Conservation (phyloP, 1,140 invertebrate species). For the Araneus ventricosus region DNA sequence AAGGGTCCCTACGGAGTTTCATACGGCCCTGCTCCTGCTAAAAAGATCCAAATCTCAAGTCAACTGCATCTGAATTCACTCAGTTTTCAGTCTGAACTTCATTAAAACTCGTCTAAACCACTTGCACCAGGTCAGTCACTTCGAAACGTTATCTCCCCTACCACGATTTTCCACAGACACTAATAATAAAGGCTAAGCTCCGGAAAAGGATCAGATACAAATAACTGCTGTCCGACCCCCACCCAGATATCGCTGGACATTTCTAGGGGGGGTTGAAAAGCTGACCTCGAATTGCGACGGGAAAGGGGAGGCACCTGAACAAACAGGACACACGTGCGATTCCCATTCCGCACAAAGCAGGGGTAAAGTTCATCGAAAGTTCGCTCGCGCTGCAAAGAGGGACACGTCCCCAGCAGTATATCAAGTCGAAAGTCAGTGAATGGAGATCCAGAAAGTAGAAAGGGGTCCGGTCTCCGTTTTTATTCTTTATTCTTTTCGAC, state of each 20-base stretch:
- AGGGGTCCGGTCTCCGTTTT: not conserved
- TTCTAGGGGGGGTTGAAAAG: not conserved
- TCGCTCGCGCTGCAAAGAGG: not conserved
- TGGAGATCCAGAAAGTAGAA: not conserved
- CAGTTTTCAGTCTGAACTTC: no score
- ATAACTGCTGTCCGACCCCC: not conserved
- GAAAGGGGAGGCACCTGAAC: slow-evolving; percentile 54
- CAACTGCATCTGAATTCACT: no score
- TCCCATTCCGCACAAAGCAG: slow-evolving; percentile 15
- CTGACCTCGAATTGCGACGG: slow-evolving; percentile 34
- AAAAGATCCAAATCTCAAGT: no score
- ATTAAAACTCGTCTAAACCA: no score
- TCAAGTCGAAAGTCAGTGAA: not conserved
- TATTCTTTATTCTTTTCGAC: not conserved
- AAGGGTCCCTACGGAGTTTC: no score
- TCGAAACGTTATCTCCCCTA: not conserved
- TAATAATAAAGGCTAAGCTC: not conserved
- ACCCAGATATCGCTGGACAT: not conserved
- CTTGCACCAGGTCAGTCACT: not conserved
- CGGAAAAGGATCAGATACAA: not conserved
- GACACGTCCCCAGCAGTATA: slow-evolving; percentile 34
- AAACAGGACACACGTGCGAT: slow-evolving; percentile 68
- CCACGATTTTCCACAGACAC: not conserved
- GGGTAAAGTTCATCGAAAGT: slow-evolving; percentile 62
- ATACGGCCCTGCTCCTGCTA: no score